Conservation (phyloP, 2,888 invertebrate genomes). For the Rhimphoctona megacephalus region DNA sequence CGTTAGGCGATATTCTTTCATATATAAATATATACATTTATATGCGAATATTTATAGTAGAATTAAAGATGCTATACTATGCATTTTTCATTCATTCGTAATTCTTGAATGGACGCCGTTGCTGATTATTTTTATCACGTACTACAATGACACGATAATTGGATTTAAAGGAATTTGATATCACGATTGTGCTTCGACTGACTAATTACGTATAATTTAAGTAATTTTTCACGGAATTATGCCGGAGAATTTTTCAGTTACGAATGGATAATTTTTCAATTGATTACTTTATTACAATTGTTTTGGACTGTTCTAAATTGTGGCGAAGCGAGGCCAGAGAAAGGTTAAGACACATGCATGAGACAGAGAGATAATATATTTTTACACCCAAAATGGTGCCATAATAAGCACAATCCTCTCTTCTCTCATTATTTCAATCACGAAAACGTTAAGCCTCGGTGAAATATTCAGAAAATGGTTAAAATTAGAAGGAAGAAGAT, state of each 20-base stretch:
- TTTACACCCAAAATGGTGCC: neutral
- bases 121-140: constrained; percentile 2
- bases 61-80: neutral
- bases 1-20: constrained; percentile 18
- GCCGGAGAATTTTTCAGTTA: too few species aligned
- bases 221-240: neutral
- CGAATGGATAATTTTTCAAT: too few species aligned
- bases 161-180: constrained; percentile 4
- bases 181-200: neutral
- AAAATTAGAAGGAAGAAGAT: constrained; percentile 1
- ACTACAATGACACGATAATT: neutral
- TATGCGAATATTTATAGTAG: neutral
- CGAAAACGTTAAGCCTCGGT: neutral
- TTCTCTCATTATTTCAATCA: neutral
- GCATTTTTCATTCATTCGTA: constrained; percentile 30
- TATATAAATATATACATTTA: neutral
- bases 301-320: too few species aligned
- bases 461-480: neutral
- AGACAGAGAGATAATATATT: neutral
- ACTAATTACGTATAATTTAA: neutral
- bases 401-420: neutral
- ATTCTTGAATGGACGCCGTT: constrained; percentile 25
- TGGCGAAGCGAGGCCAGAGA: too few species aligned
- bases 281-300: too few species aligned
- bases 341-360: too few species aligned